Conservation (phyloP, 92 coral and sea anemone species). For the Porites lobata region DNA sequence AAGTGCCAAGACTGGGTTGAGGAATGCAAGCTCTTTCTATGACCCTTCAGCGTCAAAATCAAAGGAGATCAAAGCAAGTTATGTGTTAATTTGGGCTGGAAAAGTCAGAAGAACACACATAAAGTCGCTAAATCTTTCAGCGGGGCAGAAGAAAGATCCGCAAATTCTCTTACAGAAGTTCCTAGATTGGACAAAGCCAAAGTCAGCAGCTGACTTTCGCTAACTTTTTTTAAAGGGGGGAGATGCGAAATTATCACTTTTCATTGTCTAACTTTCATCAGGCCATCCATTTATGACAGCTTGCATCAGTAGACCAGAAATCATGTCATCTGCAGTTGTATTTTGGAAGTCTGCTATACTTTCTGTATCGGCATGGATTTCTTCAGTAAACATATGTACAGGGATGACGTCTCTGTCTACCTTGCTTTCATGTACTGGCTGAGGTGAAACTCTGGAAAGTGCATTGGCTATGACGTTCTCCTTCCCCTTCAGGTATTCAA, state of each 20-base stretch:
- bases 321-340: neutral
- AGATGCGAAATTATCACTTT: no score
- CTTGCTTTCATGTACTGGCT: neutral
- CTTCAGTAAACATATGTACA: slow-evolving; percentile 21
- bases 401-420: slow-evolving; percentile 8
- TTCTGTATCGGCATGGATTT: neutral
- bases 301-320: slow-evolving; percentile 13
- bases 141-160: neutral
- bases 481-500: slow-evolving; percentile 2
- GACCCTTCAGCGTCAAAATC: neutral
- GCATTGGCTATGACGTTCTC: neutral
- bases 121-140: neutral
- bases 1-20: neutral
- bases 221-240: neutral
- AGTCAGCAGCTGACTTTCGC: neutral
- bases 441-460: slow-evolving; percentile 9
- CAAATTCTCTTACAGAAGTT: neutral
- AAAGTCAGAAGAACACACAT: neutral
- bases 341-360: slow-evolving; percentile 4
- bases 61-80: neutral
- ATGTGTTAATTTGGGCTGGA: neutral
- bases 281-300: slow-evolving; percentile 73
- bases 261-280: neutral
- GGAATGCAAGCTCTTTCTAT: neutral
- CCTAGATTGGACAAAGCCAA: neutral